Evolutionary conservation across 2,113 vertebrate species (phyloP), one percentile per base, ranked within the genome.

Genomic region (Aphyosemion australe): DNA sequence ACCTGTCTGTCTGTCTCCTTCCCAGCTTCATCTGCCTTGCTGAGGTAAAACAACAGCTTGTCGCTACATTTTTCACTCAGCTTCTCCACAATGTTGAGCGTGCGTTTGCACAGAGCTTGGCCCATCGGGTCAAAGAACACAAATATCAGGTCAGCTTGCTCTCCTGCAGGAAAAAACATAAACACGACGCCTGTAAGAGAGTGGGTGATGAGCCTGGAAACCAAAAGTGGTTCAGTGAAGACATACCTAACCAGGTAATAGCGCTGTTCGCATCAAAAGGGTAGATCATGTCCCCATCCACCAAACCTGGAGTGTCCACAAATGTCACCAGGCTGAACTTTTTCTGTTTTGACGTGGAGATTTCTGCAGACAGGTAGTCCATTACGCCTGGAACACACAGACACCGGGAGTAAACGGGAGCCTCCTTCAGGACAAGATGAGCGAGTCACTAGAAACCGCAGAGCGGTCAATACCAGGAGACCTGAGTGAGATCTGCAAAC

Each of bases 111-210:
- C 72, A 93, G 86, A 0, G 93, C 93, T 86, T 94, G 92, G n/a
- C 93, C 93, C 93, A 94, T 94, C 0, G 92, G 93, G 79, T 94
- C 92, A 16, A 94, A 93, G 76, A 93, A 94, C 55, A 94, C 93
- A 41, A 94, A 93, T 61, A 94, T 72, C 76, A 94, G 71, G 77
- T 94, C 93, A 0, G 91, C 85, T 72, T 93, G 93, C 71, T 93
- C 91, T 54, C 93, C 93, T 94, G 85, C 65, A 65, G 32, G 47
- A 9, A 46, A 15, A 54, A 14, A 65, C n/a, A 50, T 11, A 42
- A 8, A 37, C 3, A 32, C 3, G 7, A 15, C 11, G 21, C 16
- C 47, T 61, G 34, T 14, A 31, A 37, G 4, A 41, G n/a, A 1
- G 10, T 9, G 48, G n/a, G 12, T 15, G 14, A 8, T 50, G 21